Evolutionary conservation across 2,888 invertebrate genomes (phyloP), one percentile per base, ranked within the genome.

Genomic region (Drosophila crucigera): DNA sequence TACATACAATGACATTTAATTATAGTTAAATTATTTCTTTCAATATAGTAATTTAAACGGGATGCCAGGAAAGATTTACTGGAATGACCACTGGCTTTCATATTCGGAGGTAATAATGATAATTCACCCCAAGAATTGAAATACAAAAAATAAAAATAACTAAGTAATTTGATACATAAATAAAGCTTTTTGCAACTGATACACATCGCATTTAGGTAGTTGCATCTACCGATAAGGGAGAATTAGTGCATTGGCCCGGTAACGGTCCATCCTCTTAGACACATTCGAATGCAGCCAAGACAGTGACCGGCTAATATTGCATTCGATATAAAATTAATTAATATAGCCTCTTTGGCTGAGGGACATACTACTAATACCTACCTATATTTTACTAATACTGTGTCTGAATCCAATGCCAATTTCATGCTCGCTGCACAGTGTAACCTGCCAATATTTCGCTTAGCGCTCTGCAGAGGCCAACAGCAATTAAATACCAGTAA

Each of bases 321-420:
- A 77, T 81, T 83, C 89, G 70, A 88, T 79, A 69, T 69, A 62
- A 81, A 88, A 90, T 88, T 88, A 87, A 87, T 90, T 85, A 88
- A 74, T 79, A 74, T 83, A 88, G 85, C 81, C 88, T 68, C 83
- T 65, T 70, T 65, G 54, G 55, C 53, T 37, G 72, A 39, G 43
- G 31, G 52, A 54, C 31, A 50, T 28, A 54, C 37, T n/a, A n/a
- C 28, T 50, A 50, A 49, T 53, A 30, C 30, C 35, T 22, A 25
- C 10, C 19, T 49, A 49, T 64, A 58, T 19, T 68, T 19, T 69
- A 53, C 62, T 49, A 77, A 69, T 61, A 52, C 64, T 59, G 54
- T 65, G 65, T 61, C 76, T 68, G 72, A 68, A 71, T 71, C 64
- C 59, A 76, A 49, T 78, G 66, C 28, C 64, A 68, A 76, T 78